Base-by-base conservation (phyloP, 2,888 invertebrate species). In the Drosophila buzzatii region DNA sequence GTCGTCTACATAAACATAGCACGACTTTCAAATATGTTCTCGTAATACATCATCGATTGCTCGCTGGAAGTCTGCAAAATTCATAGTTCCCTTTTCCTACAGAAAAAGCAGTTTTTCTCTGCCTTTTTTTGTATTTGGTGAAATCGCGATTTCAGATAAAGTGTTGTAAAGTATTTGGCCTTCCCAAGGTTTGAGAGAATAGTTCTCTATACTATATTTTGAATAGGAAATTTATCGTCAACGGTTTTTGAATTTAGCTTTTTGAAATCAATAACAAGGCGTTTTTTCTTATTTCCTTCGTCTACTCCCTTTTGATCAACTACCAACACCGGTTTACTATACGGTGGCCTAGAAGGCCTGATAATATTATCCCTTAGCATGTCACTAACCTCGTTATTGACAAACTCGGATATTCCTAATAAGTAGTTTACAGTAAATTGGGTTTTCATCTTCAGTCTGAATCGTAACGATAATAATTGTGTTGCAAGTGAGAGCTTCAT, bases 311-410 rank as follows among this genome's bases (percentile, higher is more conserved):
- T 42, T 42, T 42, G 18, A 18, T 42, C 42, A 9, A 42, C 18
- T 42, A 42, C 42, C 42, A 9, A 18, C 41, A 41, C 41, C 41
- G 41, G 41, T n/a, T 41, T 41, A 41, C n/a, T 41, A n/a, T 41
- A 41, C 41, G 41, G 41, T 41, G n/a, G n/a, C 6, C 7, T 41
- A 41, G 39, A 41, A 7, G 39, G 39, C 2, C 23, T 23, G 23
- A 23, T 23, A n/a, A n/a, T n/a, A n/a, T n/a, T n/a, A n/a, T n/a
- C n/a, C n/a, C n/a, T n/a, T n/a, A n/a, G n/a, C n/a, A n/a, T n/a
- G n/a, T n/a, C n/a, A n/a, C n/a, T n/a, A n/a, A n/a, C n/a, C n/a
- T n/a, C n/a, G n/a, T n/a, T n/a, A n/a, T n/a, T n/a, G n/a, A n/a
- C n/a, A n/a, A n/a, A n/a, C n/a, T n/a, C n/a, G n/a, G n/a, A n/a